These are phyloP conservation scores for Lepidothrix coronata DNA, from an alignment of 2,113 vertebrate genomes.

Conservation along the genomic window DNA sequence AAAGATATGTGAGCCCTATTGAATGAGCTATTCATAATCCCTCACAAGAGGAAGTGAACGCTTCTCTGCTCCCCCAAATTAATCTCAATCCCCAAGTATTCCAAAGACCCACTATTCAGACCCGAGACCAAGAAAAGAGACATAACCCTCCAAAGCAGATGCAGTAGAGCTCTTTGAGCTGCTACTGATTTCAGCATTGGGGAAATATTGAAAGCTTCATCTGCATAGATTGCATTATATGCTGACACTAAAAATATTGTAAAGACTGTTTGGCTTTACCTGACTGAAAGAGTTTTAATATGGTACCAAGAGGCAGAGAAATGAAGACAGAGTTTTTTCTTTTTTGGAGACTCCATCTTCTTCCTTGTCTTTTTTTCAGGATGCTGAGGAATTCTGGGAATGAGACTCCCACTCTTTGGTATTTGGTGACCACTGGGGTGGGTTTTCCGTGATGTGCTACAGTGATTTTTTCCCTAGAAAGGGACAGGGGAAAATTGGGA, in stretches of 20 bases:
- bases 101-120: not conserved
- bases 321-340: not conserved
- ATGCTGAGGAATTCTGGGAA: not conserved
- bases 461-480: not conserved
- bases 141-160: not conserved
- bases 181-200: not conserved
- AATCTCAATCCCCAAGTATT: not conserved
- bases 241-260: not conserved
- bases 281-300: not conserved
- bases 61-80: not conserved
- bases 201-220: not conserved
- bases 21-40: not conserved
- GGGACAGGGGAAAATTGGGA: not conserved
- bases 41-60: not conserved
- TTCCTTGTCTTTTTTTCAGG: not conserved
- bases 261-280: not conserved
- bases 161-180: not conserved
- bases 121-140: not conserved
- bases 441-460: not conserved
- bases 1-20: not conserved
- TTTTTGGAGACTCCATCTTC: not conserved
- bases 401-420: not conserved
- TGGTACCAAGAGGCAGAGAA: not conserved
- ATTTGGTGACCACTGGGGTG: not conserved
- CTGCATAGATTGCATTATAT: not conserved